phyloP scores from a whole-genome alignment of 2,888 invertebrate species.

The Entomobrya proxima region DNA sequence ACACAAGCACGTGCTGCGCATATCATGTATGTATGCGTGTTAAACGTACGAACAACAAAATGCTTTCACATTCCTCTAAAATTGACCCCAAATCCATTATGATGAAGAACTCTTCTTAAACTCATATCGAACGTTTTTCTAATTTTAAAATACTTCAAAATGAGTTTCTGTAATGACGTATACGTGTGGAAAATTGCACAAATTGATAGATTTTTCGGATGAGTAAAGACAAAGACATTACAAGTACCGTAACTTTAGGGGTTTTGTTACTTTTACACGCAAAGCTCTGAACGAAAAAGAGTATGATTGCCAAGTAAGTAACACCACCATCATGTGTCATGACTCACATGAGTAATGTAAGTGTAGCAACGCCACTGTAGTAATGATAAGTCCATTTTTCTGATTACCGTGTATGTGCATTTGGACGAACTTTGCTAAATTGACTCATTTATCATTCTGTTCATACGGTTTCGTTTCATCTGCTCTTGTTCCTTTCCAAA shows the following conservation, averaged over 20 bases:
- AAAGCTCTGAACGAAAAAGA: too few relatives aligned
- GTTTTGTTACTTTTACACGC: too few relatives aligned
- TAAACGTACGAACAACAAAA: not conserved
- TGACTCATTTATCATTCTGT: conserved; percentile 46
- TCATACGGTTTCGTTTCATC: not conserved
- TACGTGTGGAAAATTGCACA: not conserved
- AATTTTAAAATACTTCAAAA: conserved; percentile 11
- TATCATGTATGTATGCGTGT: not conserved
- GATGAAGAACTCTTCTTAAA: conserved; percentile 11
- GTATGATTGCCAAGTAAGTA: not conserved
- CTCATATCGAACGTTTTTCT: not conserved
- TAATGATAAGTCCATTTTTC: not conserved
- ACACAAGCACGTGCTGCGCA: not conserved
- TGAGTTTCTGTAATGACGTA: conserved; percentile 13
- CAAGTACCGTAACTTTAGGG: not conserved
- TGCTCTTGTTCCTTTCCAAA: not conserved
- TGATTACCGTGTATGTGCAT: conserved; percentile 18
- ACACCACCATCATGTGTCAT: too few relatives aligned
- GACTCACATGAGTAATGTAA: too few relatives aligned
- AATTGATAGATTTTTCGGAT: conserved; percentile 27
- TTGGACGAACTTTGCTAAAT: not conserved
- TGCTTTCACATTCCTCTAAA: conserved; percentile 21
- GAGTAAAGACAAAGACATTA: conserved; percentile 34
- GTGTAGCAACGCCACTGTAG: not conserved
- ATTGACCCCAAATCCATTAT: conserved; percentile 54